Percentiles rank a stretch among this genome's conserved stretches.
phyloP scores from a whole-genome alignment of 2,888 invertebrate genomes.

The Meiosimyza platycephala region DNA sequence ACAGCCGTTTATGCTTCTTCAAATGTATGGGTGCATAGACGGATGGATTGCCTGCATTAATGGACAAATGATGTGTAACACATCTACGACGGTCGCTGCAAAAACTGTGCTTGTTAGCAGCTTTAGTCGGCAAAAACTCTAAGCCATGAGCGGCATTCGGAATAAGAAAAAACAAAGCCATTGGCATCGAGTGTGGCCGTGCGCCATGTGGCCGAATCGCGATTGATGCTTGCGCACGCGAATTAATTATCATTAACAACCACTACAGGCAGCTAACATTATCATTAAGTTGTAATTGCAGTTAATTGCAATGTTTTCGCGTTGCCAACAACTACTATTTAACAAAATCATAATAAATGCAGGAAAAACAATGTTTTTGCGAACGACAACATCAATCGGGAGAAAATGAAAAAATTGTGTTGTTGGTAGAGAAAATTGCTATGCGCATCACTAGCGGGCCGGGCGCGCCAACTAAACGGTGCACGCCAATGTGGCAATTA shows the following conservation, averaged over 20 bases:
- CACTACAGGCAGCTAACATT: constrained; percentile 30
- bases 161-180: background rate
- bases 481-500: constrained; percentile 26
- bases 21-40: background rate
- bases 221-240: constrained; percentile 31
- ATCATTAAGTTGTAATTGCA: constrained; percentile 38
- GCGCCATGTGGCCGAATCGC: constrained; percentile 19
- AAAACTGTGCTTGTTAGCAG: too few species aligned
- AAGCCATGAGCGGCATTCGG: constrained; percentile 4
- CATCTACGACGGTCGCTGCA: background rate
- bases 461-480: constrained; percentile 13
- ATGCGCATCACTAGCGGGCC: constrained; percentile 4
- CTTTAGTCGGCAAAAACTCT: too few species aligned
- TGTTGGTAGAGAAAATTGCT: background rate
- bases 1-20: too few species aligned
- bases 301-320: constrained; percentile 38
- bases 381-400: background rate
- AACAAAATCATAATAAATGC: constrained; percentile 17
- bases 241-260: constrained; percentile 38
- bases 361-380: background rate
- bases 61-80: constrained; percentile 32
- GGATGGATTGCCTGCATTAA: constrained; percentile 8
- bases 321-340: constrained; percentile 31
- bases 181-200: constrained; percentile 2
- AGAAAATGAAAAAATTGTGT: background rate